Conservation (phyloP, 2,888 invertebrate species). For the Metopia argyrocephala region DNA sequence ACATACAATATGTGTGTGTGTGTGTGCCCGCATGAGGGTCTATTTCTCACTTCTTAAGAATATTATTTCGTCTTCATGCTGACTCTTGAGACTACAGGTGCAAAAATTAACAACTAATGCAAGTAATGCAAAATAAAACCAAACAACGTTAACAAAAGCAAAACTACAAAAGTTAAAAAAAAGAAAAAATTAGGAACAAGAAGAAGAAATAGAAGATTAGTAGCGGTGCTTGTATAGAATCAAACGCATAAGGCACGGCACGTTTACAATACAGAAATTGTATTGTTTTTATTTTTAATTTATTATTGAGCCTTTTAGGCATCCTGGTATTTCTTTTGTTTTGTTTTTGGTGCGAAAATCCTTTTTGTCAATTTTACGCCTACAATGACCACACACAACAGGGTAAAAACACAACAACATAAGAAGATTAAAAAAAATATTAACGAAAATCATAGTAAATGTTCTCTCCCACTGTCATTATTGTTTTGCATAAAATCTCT, state of each 20-base stretch:
- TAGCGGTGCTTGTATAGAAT: neutral
- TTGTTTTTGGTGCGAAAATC: constrained; percentile 73
- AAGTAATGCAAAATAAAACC: constrained; percentile 11
- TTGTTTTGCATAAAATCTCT: constrained; percentile 25
- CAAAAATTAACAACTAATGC: constrained; percentile 53
- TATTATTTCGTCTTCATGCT: constrained; percentile 15
- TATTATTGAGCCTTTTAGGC: neutral
- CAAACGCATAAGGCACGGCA: neutral
- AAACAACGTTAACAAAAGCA: neutral
- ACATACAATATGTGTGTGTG: neutral
- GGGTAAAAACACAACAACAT: neutral
- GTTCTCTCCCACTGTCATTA: neutral
- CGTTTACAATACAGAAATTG: constrained; percentile 50
- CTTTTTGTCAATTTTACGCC: constrained; percentile 66
- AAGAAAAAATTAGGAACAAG: neutral
- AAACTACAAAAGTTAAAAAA: constrained; percentile 19
- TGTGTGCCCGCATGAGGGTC: neutral
- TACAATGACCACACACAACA: constrained; percentile 44
- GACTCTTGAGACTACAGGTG: constrained; percentile 63
- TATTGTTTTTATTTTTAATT: constrained; percentile 36
- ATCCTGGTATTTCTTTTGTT: constrained; percentile 6
- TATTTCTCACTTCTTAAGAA: constrained; percentile 35
- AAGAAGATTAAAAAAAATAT: neutral
- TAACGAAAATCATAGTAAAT: neutral
- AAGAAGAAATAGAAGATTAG: neutral